Evolutionary conservation across 1,140 invertebrate species (phyloP).

Genomic region (Nasonia longicornis): DNA sequence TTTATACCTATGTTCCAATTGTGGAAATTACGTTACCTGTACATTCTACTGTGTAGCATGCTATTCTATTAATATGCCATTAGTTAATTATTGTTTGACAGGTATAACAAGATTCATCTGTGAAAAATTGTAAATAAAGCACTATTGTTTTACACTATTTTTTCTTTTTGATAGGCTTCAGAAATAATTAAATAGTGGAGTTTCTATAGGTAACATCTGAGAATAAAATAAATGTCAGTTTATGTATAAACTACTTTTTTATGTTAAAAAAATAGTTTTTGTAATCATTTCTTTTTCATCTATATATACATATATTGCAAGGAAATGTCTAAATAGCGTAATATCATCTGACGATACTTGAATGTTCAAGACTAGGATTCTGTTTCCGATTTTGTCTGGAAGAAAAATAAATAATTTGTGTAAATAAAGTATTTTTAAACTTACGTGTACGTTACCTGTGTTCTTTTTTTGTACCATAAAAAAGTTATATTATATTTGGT

Average conservation of each 20-base stretch:
- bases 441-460: not conserved
- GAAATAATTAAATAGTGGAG: not conserved
- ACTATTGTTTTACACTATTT: not conserved
- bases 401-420: not conserved
- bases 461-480: not conserved
- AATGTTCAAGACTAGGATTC: not conserved
- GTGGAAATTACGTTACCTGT: not conserved
- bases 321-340: not conserved
- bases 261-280: not conserved
- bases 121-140: constrained; percentile 25
- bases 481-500: no score
- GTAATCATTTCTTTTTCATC: not conserved
- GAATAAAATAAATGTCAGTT: not conserved
- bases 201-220: not conserved
- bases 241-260: not conserved
- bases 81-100: not conserved
- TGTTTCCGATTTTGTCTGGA: not conserved
- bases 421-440: not conserved
- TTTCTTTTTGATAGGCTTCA: not conserved
- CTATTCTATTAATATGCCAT: not conserved
- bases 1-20: not conserved
- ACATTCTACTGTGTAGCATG: constrained; percentile 23
- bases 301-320: not conserved
- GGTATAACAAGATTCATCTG: not conserved
- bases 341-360: not conserved